Conservation (phyloP, 2,888 invertebrate genomes). For the Lumbricus terrestris region DNA sequence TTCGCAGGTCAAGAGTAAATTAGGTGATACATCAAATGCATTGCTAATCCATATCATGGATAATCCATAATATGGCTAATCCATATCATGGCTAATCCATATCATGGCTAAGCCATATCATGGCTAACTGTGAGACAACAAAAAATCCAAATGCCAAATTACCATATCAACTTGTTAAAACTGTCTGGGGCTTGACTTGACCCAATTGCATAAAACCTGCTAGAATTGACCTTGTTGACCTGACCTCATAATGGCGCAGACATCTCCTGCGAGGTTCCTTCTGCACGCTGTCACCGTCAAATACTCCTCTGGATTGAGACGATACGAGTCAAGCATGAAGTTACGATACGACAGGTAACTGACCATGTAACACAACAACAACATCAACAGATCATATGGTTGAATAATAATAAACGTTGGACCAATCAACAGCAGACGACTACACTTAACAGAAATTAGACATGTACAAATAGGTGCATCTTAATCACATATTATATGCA, state of each 20-base stretch:
- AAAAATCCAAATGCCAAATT: no score
- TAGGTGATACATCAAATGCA: no score
- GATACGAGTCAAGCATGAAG: constrained; percentile 99
- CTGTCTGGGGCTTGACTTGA: not conserved
- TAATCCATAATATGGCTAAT: no score
- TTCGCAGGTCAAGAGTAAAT: no score
- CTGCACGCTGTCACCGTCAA: constrained; percentile 95
- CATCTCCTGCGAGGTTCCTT: constrained; percentile 95
- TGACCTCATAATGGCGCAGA: constrained; percentile 89
- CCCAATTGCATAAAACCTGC: not conserved
- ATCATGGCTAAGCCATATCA: no score
- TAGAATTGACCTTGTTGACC: no score
- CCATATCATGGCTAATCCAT: no score
- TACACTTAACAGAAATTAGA: not conserved
- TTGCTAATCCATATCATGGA: no score
- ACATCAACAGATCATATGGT: no score
- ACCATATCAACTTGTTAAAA: not conserved
- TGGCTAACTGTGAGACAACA: no score
- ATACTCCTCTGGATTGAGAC: constrained; percentile 79
- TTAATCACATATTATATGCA: no score
- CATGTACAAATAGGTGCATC: not conserved
- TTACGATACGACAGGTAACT: constrained; percentile 94
- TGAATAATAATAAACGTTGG: no score
- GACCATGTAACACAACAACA: constrained; percentile 38
- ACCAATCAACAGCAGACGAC: not conserved